Base-by-base conservation (phyloP, 2,888 invertebrate species). In the Dryococelus australis region DNA sequence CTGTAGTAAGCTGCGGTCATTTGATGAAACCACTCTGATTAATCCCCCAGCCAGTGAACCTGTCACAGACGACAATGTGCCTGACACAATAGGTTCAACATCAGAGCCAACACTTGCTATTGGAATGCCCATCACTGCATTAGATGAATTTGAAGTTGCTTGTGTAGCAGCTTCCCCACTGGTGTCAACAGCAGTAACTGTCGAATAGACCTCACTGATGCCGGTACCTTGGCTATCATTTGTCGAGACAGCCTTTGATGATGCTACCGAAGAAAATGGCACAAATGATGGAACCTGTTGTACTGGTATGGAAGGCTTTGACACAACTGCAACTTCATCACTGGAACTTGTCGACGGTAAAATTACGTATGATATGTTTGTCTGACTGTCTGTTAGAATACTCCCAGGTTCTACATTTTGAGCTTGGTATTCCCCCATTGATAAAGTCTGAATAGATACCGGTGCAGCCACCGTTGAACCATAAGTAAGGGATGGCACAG, bases 1-100 rank as follows among this genome's bases (percentile, higher is more conserved):
- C 27, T 85, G 85, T 24, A 35, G 35, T 43, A 86, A 27, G 26
- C 27, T 87, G 27, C 87, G 86, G 12, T 43, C 83, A 20, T 86
- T 43, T 26, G 87, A 10, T 28, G 88, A 87, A 10, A 88, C 88
- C 6, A 88, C 88, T 51, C 88, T 81, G 24, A 88, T 88, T 87
- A 89, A 87, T 0, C 88, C 88, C 35, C 86, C 86, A 51, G 83
- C 85, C 53, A 65, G n/a, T n/a, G 65, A 65, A 65, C 65, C 65
- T 16, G 65, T 65, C 8, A 65, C 24, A 65, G 86, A 78, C 20
- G 86, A 85, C 26, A 87, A 79, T 24, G 84, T 88, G 65, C 65
- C 65, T 13, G 87, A 87, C 78, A 87, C 87, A 79, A 85, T 65
- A 5, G 85, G 87, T 35, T 85, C 85, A 6, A 87, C 81, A 26